These are phyloP conservation scores for Itoplectis maculator DNA, from an alignment of 2,888 invertebrate genomes.

Conservation along the genomic window DNA sequence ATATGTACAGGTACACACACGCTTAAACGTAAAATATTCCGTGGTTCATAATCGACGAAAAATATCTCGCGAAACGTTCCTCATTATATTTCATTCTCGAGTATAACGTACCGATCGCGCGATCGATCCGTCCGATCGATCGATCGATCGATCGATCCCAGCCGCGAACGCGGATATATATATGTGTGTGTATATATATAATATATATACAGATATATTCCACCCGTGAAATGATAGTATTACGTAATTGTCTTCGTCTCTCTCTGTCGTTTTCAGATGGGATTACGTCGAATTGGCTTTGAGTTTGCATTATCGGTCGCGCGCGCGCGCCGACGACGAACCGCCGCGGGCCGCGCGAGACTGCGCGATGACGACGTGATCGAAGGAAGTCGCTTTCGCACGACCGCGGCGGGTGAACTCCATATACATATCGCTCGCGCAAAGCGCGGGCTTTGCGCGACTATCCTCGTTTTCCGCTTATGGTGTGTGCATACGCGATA, in stretches of 20 bases:
- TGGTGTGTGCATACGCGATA: slow-evolving; percentile 55
- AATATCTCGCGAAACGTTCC: slow-evolving; percentile 50
- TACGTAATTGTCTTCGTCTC: slow-evolving; percentile 67
- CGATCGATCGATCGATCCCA: slow-evolving; percentile 43
- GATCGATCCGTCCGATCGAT: slow-evolving; percentile 48
- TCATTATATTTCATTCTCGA: slow-evolving; percentile 56
- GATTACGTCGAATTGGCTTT: slow-evolving; percentile 64
- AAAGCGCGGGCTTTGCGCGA: slow-evolving; percentile 37
- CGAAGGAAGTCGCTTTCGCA: slow-evolving; percentile 81
- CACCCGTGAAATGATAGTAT: slow-evolving; percentile 34
- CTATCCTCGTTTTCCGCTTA: slow-evolving; percentile 64
- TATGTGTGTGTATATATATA: no score
- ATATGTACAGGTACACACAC: no score
- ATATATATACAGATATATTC: no score
- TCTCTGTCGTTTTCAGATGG: slow-evolving; percentile 52
- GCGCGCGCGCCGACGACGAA: neutral
- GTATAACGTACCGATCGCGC: slow-evolving; percentile 50
- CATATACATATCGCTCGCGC: slow-evolving; percentile 36
- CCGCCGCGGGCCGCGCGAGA: slow-evolving; percentile 55
- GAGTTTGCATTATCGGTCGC: slow-evolving; percentile 46
- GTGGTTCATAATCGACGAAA: slow-evolving; percentile 47
- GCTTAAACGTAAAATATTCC: neutral
- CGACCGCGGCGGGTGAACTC: slow-evolving; percentile 74
- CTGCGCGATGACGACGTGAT: slow-evolving; percentile 67
- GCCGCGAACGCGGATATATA: neutral